A percentile compares a stretch with the other conserved stretches of the same genome.
These are phyloP conservation scores for Diorhabda sublineata DNA, from an alignment of 1,140 invertebrate genomes.

Conservation along the genomic window DNA sequence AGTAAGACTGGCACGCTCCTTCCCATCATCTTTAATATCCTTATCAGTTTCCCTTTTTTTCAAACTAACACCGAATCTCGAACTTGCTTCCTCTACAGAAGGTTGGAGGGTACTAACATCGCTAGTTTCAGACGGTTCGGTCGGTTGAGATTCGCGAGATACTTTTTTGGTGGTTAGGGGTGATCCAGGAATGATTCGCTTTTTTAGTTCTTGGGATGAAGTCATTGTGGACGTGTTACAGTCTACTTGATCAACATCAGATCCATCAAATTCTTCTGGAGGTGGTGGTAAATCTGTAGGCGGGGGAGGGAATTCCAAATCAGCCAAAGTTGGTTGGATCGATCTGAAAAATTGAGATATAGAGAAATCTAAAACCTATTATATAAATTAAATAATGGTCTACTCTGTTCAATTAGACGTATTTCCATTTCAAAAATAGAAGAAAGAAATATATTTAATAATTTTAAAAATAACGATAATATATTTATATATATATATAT, in stretches of 20 bases:
- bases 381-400: too few species aligned
- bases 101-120: constrained; percentile 62
- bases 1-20: constrained; percentile 42
- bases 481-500: too few species aligned
- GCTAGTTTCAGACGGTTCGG: constrained; percentile 43
- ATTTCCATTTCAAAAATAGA: too few species aligned
- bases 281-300: constrained; percentile 74
- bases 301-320: constrained; percentile 81
- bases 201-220: constrained; percentile 48
- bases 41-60: constrained; percentile 62
- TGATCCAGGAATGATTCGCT: constrained; percentile 48
- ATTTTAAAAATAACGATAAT: too few species aligned
- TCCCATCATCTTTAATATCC: constrained; percentile 55
- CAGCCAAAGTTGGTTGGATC: constrained; percentile 63
- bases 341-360: constrained; percentile 47
- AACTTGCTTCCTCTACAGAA: constrained; percentile 66
- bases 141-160: constrained; percentile 34
- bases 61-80: constrained; percentile 64
- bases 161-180: constrained; percentile 40
- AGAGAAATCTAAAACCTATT: too few species aligned
- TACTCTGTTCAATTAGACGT: too few species aligned
- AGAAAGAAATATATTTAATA: too few species aligned
- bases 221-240: constrained; percentile 37
- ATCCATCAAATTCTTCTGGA: constrained; percentile 58
- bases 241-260: constrained; percentile 42